Evolutionary conservation across 1,140 invertebrate genomes (phyloP), one percentile per base, ranked within the genome.

Genomic region (Ptiloglossa arizonensis): DNA sequence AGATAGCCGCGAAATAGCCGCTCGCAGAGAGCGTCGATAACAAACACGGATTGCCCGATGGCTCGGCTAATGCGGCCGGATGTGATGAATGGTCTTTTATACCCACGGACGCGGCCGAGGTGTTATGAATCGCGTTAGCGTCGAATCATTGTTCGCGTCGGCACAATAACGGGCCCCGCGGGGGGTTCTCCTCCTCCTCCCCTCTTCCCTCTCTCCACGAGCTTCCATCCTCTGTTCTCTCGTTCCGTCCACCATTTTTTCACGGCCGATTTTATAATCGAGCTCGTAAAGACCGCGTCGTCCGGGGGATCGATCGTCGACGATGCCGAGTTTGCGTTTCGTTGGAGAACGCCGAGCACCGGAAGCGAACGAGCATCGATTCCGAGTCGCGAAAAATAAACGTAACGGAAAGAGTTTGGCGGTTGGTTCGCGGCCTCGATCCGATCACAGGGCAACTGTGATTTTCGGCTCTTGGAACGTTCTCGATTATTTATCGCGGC

Each of bases 81-180:
- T 82, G 80, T 88, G 88, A 89, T 89, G 80, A 89, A 89, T 89
- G 86, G 80, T 86, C 82, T 86, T 87, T 85, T 87, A 85, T 85
- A 81, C 78, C 62, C 22, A 69, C 29, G 70, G 64, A 74, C 79
- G 57, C 85, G 72, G 68, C 38, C 46, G 66, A 86, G 83, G 83
- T 79, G 83, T 83, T 82, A 75, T 79, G 83, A 82, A 78, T 85
- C 74, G 79, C 85, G 83, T 89, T 89, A 85, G 81, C 81, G 82
- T 89, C 88, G 86, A 89, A 89, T 89, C 89, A 89, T 89, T 82
- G 62, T 87, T 81, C 81, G 74, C 79, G 79, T 79, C 82, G 80
- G 83, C 80, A 83, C 83, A 86, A 89, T 88, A 89, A 88, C 79
- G 69, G 59, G 64, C 77, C 84, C 83, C 54, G 64, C 81, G 76